Conservation (phyloP, 1,140 invertebrate genomes). For the Spodoptera litura region DNA sequence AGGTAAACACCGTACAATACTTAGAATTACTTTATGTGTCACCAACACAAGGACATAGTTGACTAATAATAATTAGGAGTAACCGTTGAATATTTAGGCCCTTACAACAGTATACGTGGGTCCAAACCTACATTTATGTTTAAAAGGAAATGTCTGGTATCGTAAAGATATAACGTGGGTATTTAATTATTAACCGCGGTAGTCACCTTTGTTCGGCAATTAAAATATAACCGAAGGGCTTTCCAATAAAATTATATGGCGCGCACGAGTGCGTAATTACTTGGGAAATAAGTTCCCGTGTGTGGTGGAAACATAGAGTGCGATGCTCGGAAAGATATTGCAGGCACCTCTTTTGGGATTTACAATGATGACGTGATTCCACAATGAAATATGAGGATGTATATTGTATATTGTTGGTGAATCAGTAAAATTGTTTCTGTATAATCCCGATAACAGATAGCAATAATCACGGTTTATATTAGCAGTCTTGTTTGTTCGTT, state of each 20-base stretch:
- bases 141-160: not conserved
- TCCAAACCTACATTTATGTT: not conserved
- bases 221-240: slow-evolving; percentile 35
- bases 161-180: not conserved
- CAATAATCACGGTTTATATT: too few relatives aligned
- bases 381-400: too few relatives aligned
- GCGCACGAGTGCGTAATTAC: slow-evolving; percentile 19
- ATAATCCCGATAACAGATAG: not conserved
- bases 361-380: too few relatives aligned
- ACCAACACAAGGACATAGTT: too few relatives aligned
- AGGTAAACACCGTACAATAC: not conserved
- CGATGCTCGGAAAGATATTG: not conserved
- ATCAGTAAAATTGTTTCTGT: not conserved
- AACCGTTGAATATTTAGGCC: not conserved
- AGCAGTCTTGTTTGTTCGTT: too few relatives aligned
- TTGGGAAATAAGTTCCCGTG: not conserved
- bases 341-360: too few relatives aligned
- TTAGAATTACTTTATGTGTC: too few relatives aligned
- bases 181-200: slow-evolving; percentile 6
- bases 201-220: slow-evolving; percentile 11
- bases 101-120: not conserved
- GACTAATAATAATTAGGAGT: too few relatives aligned
- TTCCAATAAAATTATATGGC: slow-evolving; percentile 37
- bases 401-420: too few relatives aligned
- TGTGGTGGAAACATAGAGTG: not conserved